A percentile compares a stretch with the other conserved stretches of the same genome.
Conservation (phyloP, 2,113 vertebrate species). For the Macrotis lagotis region DNA sequence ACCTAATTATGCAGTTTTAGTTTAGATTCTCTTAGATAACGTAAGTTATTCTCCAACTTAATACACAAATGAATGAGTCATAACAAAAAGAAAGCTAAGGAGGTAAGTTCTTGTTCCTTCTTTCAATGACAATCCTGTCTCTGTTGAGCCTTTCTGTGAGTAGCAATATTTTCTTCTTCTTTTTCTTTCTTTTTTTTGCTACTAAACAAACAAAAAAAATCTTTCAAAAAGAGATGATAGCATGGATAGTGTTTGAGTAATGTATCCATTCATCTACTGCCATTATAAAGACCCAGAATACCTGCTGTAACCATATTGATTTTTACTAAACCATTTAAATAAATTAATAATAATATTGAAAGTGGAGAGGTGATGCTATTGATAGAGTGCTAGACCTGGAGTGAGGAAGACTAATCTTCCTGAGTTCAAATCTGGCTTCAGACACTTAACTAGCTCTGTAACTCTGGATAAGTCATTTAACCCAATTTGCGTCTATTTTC, state of each 20-base stretch:
- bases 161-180: background rate
- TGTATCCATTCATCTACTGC: background rate
- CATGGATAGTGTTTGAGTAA: background rate
- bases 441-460: too few species aligned
- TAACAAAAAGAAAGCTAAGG: background rate
- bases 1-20: background rate
- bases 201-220: background rate
- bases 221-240: background rate
- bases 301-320: background rate
- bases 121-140: background rate
- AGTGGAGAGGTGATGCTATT: too few species aligned
- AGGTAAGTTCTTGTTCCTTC: background rate
- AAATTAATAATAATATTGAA: background rate
- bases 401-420: too few species aligned
- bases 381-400: too few species aligned
- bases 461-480: too few species aligned
- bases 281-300: background rate
- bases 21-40: background rate
- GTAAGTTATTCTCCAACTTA: background rate
- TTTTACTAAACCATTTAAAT: background rate
- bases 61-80: background rate
- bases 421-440: too few species aligned
- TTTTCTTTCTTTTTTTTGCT: background rate
- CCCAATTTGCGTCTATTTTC: too few species aligned
- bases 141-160: background rate